Evolutionary conservation across 1,140 invertebrate species (phyloP), one percentile per base, ranked within the genome.

Genomic region (Anastrepha ludens): DNA sequence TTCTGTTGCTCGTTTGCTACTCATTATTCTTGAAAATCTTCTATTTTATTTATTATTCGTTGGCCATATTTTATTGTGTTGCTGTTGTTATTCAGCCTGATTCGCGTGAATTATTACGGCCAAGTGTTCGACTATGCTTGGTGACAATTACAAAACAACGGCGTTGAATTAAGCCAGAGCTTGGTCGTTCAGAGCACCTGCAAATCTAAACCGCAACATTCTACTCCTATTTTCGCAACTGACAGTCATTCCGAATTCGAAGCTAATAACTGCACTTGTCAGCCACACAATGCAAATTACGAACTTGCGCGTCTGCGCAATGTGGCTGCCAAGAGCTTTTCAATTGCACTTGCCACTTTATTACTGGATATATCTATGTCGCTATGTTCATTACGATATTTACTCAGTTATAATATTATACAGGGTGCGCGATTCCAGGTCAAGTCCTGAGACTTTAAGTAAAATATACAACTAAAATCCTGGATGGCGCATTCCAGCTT

Each of bases 201-300:
- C 47, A 29, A 29, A 29, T 29, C 29, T 81, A 55, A 9, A 17
- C n/a, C 44, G 2, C 74, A 50, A 11, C 20, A 20, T 81, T 55
- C 44, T 58, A 55, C 47, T 81, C 41, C 44, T 15, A 81, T 81
- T 81, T 62, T 13, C 60, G 47, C 15, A 81, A 50, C 8, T 1
- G n/a, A 29, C 60, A 13, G 60, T 62, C 60, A 17, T 8, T 13
- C 9, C 8, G 7, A 20, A 17, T 81, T 0, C 7, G 47, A 67
- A 67, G 74, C 74, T 55, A 81, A 50, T 81, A 55, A 81, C 44
- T 55, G 74, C 74, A 81, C 74, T 81, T 81, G 74, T 81, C 74
- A 58, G n/a, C 44, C 8, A 29, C 13, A 81, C 74, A 55, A 81
- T 81, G 74, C 74, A 81, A 81, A 81, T 81, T 81, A 81, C 74